Percentiles rank a stretch among this genome's conserved stretches.
These are phyloP conservation scores for Platyrinchus mystaceus DNA, from an alignment of 2,797 vertebrate species.

Conservation along the genomic window DNA sequence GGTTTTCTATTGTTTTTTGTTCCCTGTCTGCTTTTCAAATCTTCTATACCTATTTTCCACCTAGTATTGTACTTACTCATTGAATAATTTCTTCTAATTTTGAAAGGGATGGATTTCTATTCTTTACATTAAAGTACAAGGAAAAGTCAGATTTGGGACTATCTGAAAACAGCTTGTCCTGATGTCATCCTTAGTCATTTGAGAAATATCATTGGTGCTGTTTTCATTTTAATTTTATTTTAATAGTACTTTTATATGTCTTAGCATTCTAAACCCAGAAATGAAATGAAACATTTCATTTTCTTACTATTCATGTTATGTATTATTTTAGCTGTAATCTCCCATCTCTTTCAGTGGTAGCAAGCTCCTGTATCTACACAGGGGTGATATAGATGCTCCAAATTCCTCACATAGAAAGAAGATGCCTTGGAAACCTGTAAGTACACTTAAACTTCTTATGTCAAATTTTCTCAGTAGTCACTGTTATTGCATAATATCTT, in stretches of 20 bases:
- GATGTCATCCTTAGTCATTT: background rate
- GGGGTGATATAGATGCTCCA: background rate
- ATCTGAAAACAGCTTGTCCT: background rate
- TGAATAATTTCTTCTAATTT: background rate
- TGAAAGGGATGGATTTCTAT: background rate
- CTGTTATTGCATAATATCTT: background rate
- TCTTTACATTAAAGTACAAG: background rate
- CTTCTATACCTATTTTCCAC: background rate
- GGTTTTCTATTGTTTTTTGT: background rate
- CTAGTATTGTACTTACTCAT: background rate
- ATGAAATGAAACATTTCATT: background rate
- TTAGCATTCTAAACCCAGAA: background rate
- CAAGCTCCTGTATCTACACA: background rate
- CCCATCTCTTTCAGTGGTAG: background rate
- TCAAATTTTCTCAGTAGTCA: background rate
- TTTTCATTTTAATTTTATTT: background rate
- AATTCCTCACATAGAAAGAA: background rate
- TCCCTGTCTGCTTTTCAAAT: background rate
- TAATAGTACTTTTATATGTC: background rate
- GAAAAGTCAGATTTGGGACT: background rate
- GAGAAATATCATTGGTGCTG: background rate
- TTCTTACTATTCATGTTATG: background rate
- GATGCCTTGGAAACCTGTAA: background rate
- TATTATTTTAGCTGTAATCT: background rate
- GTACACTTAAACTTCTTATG: background rate